Evolutionary conservation across 1,140 invertebrate genomes (phyloP).

Genomic region (Ceratina japonica): DNA sequence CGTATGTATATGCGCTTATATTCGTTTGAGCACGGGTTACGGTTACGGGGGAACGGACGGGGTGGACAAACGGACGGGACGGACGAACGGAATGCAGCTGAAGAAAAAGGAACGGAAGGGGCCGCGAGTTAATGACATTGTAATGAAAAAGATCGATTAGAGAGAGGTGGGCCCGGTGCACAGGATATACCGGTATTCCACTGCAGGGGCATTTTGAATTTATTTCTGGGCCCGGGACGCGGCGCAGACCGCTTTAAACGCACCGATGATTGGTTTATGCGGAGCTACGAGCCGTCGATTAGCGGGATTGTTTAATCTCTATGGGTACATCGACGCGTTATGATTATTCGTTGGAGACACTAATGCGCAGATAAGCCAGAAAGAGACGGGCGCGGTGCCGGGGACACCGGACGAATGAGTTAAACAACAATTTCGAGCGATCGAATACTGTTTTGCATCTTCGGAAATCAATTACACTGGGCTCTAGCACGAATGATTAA

Average conservation of each 20-base stretch:
- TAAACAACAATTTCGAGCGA: background rate
- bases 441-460: constrained; percentile 27
- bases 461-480: constrained; percentile 37
- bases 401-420: background rate
- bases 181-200: constrained; percentile 29
- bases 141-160: constrained; percentile 55
- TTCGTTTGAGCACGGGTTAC: background rate
- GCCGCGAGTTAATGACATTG: constrained; percentile 43
- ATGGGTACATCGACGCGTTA: constrained; percentile 32
- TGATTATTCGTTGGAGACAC: constrained; percentile 26
- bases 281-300: constrained; percentile 32
- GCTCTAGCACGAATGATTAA: constrained; percentile 34
- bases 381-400: background rate
- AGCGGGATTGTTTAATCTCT: constrained; percentile 38
- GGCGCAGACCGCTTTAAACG: constrained; percentile 14
- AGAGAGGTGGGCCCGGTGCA: background rate
- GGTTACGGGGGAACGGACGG: background rate
- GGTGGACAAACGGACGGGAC: background rate
- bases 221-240: constrained; percentile 3
- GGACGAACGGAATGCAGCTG: constrained; percentile 16
- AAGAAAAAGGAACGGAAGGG: constrained; percentile 33
- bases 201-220: constrained; percentile 46
- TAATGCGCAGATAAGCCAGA: background rate
- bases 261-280: constrained; percentile 50
- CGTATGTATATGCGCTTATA: background rate